These are phyloP conservation scores for Craterocephalus amniculus DNA, from an alignment of 2,797 vertebrate genomes.

Conservation along the genomic window DNA sequence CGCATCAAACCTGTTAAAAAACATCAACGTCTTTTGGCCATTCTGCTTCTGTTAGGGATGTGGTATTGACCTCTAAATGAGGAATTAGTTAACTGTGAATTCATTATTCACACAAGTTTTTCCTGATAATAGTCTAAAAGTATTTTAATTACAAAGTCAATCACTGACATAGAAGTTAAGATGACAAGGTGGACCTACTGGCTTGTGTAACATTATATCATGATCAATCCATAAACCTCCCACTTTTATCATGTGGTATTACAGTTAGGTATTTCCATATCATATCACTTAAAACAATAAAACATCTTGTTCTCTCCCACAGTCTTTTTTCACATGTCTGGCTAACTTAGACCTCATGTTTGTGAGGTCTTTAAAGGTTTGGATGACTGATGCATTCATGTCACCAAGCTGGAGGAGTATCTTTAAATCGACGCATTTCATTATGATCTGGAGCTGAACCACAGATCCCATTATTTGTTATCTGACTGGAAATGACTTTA, in stretches of 20 bases:
- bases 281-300: conserved; percentile 31
- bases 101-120: background rate
- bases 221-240: background rate
- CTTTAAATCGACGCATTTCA: conserved; percentile 30
- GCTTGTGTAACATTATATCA: background rate
- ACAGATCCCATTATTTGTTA: conserved; percentile 43
- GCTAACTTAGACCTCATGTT: conserved; percentile 29
- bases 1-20: background rate
- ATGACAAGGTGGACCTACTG: background rate
- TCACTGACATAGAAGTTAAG: background rate
- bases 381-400: conserved; percentile 31
- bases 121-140: conserved; percentile 5
- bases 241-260: conserved; percentile 8
- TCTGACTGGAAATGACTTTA: conserved; percentile 54
- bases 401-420: conserved; percentile 21
- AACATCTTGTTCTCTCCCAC: conserved; percentile 25
- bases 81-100: background rate
- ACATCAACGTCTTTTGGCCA: background rate
- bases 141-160: background rate
- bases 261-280: conserved; percentile 13
- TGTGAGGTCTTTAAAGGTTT: conserved; percentile 39
- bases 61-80: background rate
- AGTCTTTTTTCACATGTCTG: conserved; percentile 19
- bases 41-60: background rate
- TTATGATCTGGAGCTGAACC: conserved; percentile 36